Percentiles rank a stretch among this genome's conserved stretches.
These are phyloP conservation scores for Pangasius sanitwongsei DNA, from an alignment of 2,797 vertebrate genomes.

Conservation along the genomic window DNA sequence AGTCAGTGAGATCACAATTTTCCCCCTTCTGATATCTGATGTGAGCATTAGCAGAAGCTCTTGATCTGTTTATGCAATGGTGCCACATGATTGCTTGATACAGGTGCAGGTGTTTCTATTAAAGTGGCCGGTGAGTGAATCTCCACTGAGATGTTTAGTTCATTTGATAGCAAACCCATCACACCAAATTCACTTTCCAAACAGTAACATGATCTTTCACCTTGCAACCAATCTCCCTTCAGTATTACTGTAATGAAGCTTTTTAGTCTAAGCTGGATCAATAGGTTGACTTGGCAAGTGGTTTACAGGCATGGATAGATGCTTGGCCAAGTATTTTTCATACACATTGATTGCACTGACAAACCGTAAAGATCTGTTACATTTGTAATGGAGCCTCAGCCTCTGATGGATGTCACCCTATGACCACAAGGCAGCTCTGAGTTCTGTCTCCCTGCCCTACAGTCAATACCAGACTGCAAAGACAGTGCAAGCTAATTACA, in stretches of 20 bases:
- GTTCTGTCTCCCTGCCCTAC: neutral
- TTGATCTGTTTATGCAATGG: neutral
- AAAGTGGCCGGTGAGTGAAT: neutral
- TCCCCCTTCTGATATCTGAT: neutral
- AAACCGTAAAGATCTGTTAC: slow-evolving; percentile 64
- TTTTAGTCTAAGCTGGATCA: slow-evolving; percentile 46
- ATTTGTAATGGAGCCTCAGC: slow-evolving; percentile 62
- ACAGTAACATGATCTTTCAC: slow-evolving; percentile 22
- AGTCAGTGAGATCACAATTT: neutral
- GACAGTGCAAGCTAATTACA: neutral
- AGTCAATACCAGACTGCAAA: slow-evolving; percentile 20
- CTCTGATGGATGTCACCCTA: slow-evolving; percentile 62
- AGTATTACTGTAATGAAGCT: slow-evolving; percentile 23
- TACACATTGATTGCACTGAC: slow-evolving; percentile 61
- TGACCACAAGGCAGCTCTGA: slow-evolving; percentile 26
- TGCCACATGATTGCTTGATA: neutral
- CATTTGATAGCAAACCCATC: slow-evolving; percentile 18
- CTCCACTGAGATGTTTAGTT: slow-evolving; percentile 15
- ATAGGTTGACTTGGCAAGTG: slow-evolving; percentile 45
- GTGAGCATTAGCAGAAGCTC: too few relatives aligned
- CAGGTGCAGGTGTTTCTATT: neutral
- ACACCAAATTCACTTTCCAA: slow-evolving; percentile 35
- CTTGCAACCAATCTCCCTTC: slow-evolving; percentile 21
- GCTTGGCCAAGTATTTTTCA: slow-evolving; percentile 44
- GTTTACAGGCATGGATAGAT: slow-evolving; percentile 31